These are phyloP conservation scores for Drosophila tsacasi DNA, from an alignment of 1,140 invertebrate species.

Conservation along the genomic window DNA sequence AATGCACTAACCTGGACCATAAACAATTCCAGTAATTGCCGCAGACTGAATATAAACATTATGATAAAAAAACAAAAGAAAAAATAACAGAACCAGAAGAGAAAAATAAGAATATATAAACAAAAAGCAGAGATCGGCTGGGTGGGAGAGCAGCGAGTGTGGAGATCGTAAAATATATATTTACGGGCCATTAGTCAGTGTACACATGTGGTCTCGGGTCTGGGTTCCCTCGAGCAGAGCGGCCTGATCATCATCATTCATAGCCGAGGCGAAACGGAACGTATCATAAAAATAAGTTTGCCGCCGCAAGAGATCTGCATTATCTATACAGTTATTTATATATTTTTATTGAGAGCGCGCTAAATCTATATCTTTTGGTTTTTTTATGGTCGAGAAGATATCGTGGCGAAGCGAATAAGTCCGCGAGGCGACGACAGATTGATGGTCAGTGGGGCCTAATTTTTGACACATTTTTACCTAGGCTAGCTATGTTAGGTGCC, in stretches of 20 bases:
- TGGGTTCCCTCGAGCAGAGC: not conserved
- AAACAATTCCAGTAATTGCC: conserved; percentile 37
- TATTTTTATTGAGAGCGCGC: conserved; percentile 44
- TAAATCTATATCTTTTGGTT: conserved; percentile 33
- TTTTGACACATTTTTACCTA: conserved; percentile 5
- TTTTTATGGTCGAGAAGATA: not conserved
- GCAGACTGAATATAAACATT: conserved; percentile 35
- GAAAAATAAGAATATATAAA: conserved; percentile 31
- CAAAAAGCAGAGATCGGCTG: conserved; percentile 25
- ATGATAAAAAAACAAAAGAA: not conserved
- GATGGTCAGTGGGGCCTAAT: conserved; percentile 1
- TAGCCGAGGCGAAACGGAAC: not conserved
- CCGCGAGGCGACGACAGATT: not conserved
- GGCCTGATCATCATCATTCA: conserved; percentile 5
- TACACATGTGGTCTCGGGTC: conserved; percentile 18
- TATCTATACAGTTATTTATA: conserved; percentile 49
- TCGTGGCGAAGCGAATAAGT: not conserved
- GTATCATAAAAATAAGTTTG: conserved; percentile 37
- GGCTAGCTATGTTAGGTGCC: no score
- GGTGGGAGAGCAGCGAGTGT: not conserved
- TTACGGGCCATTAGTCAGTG: conserved; percentile 26
- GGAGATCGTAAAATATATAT: conserved; percentile 34
- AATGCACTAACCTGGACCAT: conserved; percentile 32
- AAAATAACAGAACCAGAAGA: not conserved
- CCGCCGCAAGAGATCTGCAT: not conserved